A percentile compares a stretch with the other conserved stretches of the same genome.
phyloP scores from a whole-genome alignment of 2,888 invertebrate genomes.

The Ochropleura plecta region DNA sequence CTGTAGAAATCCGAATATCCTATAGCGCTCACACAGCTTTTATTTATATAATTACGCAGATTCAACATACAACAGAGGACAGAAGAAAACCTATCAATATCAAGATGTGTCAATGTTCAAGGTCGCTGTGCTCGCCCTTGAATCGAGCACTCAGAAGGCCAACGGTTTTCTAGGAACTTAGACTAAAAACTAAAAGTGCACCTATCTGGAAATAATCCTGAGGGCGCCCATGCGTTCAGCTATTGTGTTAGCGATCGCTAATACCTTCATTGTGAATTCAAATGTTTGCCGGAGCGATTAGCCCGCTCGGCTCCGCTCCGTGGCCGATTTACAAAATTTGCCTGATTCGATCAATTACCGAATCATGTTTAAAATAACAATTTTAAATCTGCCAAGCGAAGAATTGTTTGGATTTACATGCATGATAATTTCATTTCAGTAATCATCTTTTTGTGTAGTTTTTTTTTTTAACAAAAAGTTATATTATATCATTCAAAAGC shows the following conservation, averaged over 20 bases:
- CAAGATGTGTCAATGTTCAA: too few species aligned
- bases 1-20: too few species aligned
- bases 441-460: neutral
- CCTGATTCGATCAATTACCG: constrained; percentile 42
- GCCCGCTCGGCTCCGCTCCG: neutral
- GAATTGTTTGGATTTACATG: constrained; percentile 20
- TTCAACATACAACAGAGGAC: too few species aligned
- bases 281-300: constrained; percentile 46
- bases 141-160: too few species aligned
- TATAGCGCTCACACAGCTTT: too few species aligned
- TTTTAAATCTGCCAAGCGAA: constrained; percentile 29
- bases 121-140: too few species aligned
- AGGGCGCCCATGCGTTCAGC: constrained; percentile 3
- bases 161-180: too few species aligned
- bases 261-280: constrained; percentile 35
- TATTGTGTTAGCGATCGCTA: constrained; percentile 43
- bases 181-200: too few species aligned
- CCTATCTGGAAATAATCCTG: too few species aligned
- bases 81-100: too few species aligned
- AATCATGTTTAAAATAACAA: constrained; percentile 31
- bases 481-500: neutral
- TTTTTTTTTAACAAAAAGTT: neutral
- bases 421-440: neutral
- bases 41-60: too few species aligned
- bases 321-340: constrained; percentile 21